Evolutionary conservation across 2,888 invertebrate genomes (phyloP), one percentile per base, ranked within the genome.

Genomic region (Augochlorella aurata): DNA sequence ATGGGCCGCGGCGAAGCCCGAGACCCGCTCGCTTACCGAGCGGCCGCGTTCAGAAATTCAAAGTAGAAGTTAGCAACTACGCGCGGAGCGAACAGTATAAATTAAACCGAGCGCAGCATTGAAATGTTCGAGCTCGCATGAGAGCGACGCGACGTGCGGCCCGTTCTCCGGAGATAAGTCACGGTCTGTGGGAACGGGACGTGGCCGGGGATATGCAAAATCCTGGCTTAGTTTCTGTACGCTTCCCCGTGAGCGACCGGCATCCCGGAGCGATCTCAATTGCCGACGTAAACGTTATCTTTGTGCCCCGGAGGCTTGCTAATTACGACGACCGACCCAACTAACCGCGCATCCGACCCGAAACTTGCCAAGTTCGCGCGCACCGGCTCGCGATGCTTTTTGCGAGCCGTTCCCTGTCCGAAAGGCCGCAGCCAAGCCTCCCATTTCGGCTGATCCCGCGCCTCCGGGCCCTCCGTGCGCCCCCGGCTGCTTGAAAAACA

Each of bases 361-460:
- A 65, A 78, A 65, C 70, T 81, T 63, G 74, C 67, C 79, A 74
- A 81, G 54, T 78, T 69, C n/a, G 65, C 44, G 38, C 58, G 73
- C 52, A 45, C 50, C 52, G 24, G n/a, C 24, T 69, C 50, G 49
- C 29, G 49, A 69, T 44, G 47, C 63, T 52, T 71, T 71, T 71
- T 68, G 12, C 45, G 18, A 18, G 24, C 44, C 29, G 29, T 29
- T 29, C 29, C 38, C 38, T 1, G 38, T 4, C 38, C 3, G 38
- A 38, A 38, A 38, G 7, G 5, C 38, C 7, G 5, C 2, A 7
- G 38, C 38, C 5, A 7, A 38, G 38, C 38, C 38, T 38, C 38
- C 38, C 3, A 4, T 38, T 38, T 38, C 38, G 38, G 5, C 3
- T 38, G 3, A 38, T 38, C 38, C 38, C 5, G 38, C 7, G 38